Evolutionary conservation across 2,888 invertebrate genomes (phyloP).

Genomic region (Anthoptus insignis): DNA sequence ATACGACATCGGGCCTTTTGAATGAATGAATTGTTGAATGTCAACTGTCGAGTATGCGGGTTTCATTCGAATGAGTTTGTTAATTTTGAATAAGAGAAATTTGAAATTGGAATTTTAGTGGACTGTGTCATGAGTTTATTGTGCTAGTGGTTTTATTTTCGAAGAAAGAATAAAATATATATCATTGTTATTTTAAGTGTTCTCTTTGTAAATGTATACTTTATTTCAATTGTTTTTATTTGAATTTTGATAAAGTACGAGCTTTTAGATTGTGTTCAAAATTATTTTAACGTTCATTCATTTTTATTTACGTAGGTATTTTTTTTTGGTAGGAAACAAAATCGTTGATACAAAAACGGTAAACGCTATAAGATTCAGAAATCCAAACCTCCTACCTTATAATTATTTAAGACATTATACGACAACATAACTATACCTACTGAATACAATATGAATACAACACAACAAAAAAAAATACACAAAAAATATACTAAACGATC

Average conservation of each 20-base stretch:
- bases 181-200: constrained; percentile 3
- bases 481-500: too few relatives aligned
- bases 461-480: too few relatives aligned
- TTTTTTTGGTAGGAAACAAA: too few relatives aligned
- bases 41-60: constrained; percentile 9
- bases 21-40: constrained; percentile 32
- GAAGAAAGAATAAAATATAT: too few relatives aligned
- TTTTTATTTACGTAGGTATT: too few relatives aligned
- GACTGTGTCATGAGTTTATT: constrained; percentile 11
- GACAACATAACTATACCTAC: too few relatives aligned
- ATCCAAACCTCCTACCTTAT: too few relatives aligned
- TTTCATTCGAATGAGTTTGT: neutral
- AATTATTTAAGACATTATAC: too few relatives aligned
- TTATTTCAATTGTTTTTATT: neutral
- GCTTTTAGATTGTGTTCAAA: neutral
- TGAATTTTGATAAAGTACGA: neutral
- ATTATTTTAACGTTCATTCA: too few relatives aligned
- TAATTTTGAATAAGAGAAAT: neutral
- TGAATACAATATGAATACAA: too few relatives aligned
- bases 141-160: constrained; percentile 1
- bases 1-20: constrained; percentile 28
- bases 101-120: constrained; percentile 3
- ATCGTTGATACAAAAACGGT: too few relatives aligned
- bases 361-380: too few relatives aligned
- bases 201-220: neutral